Evolutionary conservation across 2,797 vertebrate species (phyloP).

Genomic region (Champsocephalus gunnari): DNA sequence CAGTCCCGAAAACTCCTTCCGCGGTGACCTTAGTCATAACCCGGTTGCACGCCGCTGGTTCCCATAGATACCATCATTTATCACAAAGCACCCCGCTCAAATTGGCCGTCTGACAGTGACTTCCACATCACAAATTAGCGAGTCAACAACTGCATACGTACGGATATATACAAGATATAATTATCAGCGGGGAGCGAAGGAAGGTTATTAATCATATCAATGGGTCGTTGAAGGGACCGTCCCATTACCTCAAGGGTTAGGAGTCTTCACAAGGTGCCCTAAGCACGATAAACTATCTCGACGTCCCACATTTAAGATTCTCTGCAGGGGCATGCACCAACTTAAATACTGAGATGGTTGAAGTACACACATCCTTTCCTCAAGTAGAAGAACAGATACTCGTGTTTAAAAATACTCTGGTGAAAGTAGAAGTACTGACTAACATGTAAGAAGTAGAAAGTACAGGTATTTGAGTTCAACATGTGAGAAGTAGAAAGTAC

Average conservation of each 20-base stretch:
- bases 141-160: constrained; percentile 67
- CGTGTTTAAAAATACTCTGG: too few relatives aligned
- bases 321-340: too few relatives aligned
- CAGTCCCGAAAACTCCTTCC: constrained; percentile 70
- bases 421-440: too few relatives aligned
- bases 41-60: constrained; percentile 68
- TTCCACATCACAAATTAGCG: constrained; percentile 59
- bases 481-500: too few relatives aligned
- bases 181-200: constrained; percentile 42
- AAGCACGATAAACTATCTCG: too few relatives aligned
- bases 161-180: constrained; percentile 66
- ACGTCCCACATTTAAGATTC: too few relatives aligned
- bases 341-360: not conserved
- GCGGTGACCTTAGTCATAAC: constrained; percentile 76
- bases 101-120: constrained; percentile 60
- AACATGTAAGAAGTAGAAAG: too few relatives aligned
- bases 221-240: constrained; percentile 40
- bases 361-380: too few relatives aligned
- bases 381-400: too few relatives aligned
- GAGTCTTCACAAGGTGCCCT: constrained; percentile 37
- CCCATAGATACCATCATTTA: constrained; percentile 57
- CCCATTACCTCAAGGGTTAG: constrained; percentile 33
- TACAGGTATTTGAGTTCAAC: too few relatives aligned
- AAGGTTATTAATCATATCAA: constrained; percentile 59
- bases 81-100: constrained; percentile 54